Base-by-base conservation (phyloP, 2,113 vertebrate species). In the Rousettus leschenaultii region DNA sequence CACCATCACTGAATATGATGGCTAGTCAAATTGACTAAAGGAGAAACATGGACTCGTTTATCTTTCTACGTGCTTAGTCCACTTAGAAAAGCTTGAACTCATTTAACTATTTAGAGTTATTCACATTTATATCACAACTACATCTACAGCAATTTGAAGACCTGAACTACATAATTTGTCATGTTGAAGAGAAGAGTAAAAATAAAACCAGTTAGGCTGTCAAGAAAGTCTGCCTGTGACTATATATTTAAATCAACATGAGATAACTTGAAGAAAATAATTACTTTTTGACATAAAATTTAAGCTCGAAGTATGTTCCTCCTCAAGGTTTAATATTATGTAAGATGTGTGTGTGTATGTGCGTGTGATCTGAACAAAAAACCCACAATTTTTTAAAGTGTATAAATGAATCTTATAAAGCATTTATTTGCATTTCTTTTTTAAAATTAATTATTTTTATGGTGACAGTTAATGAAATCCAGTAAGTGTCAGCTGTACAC, bases 181-280 rank as follows among this genome's bases (percentile, higher is more conserved):
- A 66, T 65, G 28, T 21, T 91, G 35, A 43, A 87, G 91, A 83
- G n/a, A 15, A 93, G 7, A 45, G 13, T 53, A 73, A 89, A 94
- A 95, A 55, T 40, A 74, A 89, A 89, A 79, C n/a, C 15, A 78
- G 55, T 88, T 91, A 94, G 14, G 5, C 22, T 93, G 89, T 87
- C 43, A 80, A 87, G 51, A 95, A 68, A 73, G 86, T 59, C 57
- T 86, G 19, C 26, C 40, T 91, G 9, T 28, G 26, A 87, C 15
- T 71, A 73, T 80, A 86, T 70, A 89, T 86, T 96, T 78, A 59
- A 94, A 74, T 89, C 3, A 33, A 93, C 92, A 43, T 59, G 65
- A 63, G 22, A 75, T 61, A 70, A 43, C n/a, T 18, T 89, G n/a
- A 95, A 87, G 61, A 95, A 83, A 18, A 68, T 12, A 89, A 95